phyloP scores from a whole-genome alignment of 2,113 vertebrate genomes.

The Vimba vimba region DNA sequence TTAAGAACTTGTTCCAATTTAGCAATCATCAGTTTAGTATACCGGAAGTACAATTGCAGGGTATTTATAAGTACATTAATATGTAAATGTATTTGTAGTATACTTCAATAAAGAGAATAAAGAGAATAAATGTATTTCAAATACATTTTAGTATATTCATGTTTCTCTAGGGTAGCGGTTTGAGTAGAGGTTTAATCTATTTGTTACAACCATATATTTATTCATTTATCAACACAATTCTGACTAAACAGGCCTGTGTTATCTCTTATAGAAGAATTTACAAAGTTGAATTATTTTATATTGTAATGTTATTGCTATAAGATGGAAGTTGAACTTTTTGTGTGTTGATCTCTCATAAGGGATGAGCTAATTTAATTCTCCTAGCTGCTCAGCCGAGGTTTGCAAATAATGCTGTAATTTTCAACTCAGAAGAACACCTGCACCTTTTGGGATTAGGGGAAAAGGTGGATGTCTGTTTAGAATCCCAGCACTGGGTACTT shows the following conservation, averaged over 20 bases:
- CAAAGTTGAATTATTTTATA: not conserved
- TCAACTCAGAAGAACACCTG: conserved; percentile 58
- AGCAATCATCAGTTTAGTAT: too few relatives aligned
- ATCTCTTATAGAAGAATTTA: not conserved
- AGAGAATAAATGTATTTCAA: too few relatives aligned
- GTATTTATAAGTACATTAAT: too few relatives aligned
- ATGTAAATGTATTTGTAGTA: too few relatives aligned
- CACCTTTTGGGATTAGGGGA: conserved; percentile 54
- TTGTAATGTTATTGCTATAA: not conserved
- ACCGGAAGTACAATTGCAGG: too few relatives aligned
- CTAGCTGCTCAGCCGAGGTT: conserved; percentile 50
- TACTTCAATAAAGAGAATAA: too few relatives aligned
- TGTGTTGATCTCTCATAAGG: conserved; percentile 48
- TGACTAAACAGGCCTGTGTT: not conserved
- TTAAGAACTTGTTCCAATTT: too few relatives aligned
- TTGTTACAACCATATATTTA: not conserved
- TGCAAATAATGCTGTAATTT: conserved; percentile 61
- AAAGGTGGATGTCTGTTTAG: conserved; percentile 49
- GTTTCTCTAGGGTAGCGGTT: too few relatives aligned
- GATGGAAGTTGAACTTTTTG: not conserved
- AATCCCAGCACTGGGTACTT: conserved; percentile 39
- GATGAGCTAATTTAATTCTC: conserved; percentile 32
- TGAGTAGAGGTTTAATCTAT: too few relatives aligned
- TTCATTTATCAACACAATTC: not conserved
- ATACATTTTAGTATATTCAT: too few relatives aligned